These are phyloP conservation scores for Phytoseiulus persimilis DNA, from an alignment of 2,888 invertebrate genomes.

Conservation along the genomic window DNA sequence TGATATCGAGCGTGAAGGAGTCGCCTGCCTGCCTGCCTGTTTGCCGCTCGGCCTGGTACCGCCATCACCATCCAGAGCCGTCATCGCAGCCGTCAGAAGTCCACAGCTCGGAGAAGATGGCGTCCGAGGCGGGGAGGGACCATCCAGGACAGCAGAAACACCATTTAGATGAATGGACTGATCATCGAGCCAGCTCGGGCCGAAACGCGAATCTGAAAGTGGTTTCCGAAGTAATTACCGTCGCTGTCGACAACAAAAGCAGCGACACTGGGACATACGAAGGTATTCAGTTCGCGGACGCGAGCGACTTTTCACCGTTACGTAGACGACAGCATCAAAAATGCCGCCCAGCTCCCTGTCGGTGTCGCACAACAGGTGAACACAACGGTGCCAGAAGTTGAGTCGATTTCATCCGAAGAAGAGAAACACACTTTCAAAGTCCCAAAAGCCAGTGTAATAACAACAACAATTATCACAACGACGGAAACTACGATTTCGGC, in stretches of 20 bases:
- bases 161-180: background rate
- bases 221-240: background rate
- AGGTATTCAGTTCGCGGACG: background rate
- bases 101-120: background rate
- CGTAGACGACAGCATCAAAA: background rate
- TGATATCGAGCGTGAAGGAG: constrained; percentile 5
- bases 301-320: constrained; percentile 5
- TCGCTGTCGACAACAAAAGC: background rate
- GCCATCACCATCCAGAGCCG: background rate
- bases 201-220: no score
- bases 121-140: background rate
- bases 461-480: background rate
- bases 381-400: background rate
- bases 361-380: background rate
- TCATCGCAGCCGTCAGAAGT: background rate
- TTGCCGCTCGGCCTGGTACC: background rate
- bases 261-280: background rate
- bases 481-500: no score
- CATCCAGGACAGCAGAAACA: background rate
- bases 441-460: background rate
- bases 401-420: background rate
- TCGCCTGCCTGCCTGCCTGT: background rate
- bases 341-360: background rate
- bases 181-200: background rate
- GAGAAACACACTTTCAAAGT: background rate